Evolutionary conservation across 2,888 invertebrate species (phyloP).

Genomic region (Petrolisthes cinctipes): DNA sequence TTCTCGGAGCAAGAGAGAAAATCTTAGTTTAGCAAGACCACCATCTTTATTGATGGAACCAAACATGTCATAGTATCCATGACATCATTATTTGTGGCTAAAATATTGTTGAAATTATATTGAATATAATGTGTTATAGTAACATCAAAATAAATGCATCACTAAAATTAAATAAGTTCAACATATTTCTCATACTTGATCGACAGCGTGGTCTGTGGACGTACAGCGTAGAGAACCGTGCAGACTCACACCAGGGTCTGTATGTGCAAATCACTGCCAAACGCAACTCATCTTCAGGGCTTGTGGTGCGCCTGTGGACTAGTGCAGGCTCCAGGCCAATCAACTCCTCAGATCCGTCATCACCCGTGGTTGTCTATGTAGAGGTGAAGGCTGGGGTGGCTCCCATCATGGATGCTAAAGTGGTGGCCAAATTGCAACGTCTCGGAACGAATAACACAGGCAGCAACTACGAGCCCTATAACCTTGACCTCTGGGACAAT

Average conservation of each 20-base stretch:
- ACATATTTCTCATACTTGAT: neutral
- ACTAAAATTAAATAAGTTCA: neutral
- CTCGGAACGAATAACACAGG: slow-evolving; percentile 67
- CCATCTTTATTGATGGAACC: no score
- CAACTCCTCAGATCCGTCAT: slow-evolving; percentile 47
- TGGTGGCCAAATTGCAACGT: slow-evolving; percentile 43
- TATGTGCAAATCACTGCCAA: slow-evolving; percentile 53
- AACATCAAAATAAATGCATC: neutral
- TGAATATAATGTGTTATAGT: neutral
- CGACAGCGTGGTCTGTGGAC: slow-evolving; percentile 56
- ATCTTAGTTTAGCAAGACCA: no score
- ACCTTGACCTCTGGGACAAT: slow-evolving; percentile 74
- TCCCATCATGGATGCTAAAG: slow-evolving; percentile 47
- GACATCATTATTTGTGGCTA: neutral
- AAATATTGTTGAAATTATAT: neutral
- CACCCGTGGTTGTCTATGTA: slow-evolving; percentile 53
- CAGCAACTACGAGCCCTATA: slow-evolving; percentile 66
- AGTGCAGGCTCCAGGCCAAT: slow-evolving; percentile 30
- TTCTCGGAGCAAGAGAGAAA: no score
- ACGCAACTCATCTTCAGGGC: slow-evolving; percentile 33
- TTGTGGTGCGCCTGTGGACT: slow-evolving; percentile 54
- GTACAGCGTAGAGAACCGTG: slow-evolving; percentile 58
- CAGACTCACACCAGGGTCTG: slow-evolving; percentile 59
- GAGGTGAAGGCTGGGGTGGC: slow-evolving; percentile 73
- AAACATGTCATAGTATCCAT: neutral